Evolutionary conservation across 2,797 vertebrate genomes (phyloP).

Genomic region (Tokudaia muenninki): DNA sequence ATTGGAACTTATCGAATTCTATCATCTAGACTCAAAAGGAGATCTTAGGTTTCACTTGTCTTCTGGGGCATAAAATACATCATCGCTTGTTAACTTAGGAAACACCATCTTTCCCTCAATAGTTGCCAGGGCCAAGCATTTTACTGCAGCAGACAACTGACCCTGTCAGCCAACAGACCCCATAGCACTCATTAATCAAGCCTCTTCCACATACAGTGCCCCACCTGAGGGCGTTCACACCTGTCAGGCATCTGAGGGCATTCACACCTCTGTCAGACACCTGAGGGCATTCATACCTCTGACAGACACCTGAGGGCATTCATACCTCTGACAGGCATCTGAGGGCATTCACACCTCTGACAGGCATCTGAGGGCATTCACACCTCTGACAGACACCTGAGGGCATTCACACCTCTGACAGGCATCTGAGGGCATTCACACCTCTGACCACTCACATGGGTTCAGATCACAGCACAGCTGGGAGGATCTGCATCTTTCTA

Average conservation of each 20-base stretch:
- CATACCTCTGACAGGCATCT: background rate
- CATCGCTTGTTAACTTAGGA: slow-evolving; percentile 6
- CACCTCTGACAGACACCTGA: no score
- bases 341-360: background rate
- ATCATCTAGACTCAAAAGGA: slow-evolving; percentile 18
- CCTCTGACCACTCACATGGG: background rate
- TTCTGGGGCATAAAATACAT: slow-evolving; percentile 40
- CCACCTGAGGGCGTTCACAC: background rate
- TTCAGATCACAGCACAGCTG: background rate
- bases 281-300: no score
- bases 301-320: no score
- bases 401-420: background rate
- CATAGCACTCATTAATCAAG: background rate
- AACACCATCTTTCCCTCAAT: slow-evolving; percentile 15
- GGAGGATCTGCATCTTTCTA: background rate
- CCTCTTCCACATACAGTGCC: background rate
- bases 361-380: no score
- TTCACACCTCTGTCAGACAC: background rate
- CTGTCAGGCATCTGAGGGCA: background rate
- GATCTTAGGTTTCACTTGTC: background rate
- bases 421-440: background rate
- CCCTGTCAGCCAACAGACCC: background rate
- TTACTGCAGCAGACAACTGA: background rate
- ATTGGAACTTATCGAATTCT: background rate
- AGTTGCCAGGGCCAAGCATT: background rate